Evolutionary conservation across 2,797 vertebrate species (phyloP), one percentile per base, ranked within the genome.

Genomic region (Tinamus major): DNA sequence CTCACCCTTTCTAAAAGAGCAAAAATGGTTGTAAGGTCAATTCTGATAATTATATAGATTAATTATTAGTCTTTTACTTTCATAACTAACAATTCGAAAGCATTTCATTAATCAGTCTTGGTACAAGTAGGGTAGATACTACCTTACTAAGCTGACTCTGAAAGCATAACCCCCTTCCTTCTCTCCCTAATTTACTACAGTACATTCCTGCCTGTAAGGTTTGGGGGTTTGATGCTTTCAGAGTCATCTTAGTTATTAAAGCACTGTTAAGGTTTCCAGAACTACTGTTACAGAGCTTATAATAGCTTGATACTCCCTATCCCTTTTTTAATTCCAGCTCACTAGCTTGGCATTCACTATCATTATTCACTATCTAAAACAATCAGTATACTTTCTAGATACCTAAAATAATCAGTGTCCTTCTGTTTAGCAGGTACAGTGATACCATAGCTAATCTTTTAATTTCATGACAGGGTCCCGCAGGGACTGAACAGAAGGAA

Each of bases 21-120:
- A 44, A 41, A 86, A 78, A 33, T 46, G 48, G 12, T 53, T 88
- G 39, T 64, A 90, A 68, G 37, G 84, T 81, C 88, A 85, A 41
- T 72, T 92, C 85, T 89, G 63, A 64, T 85, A 86, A 90, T 94
- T 92, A 74, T 10, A 61, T 19, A 59, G 51, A 51, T 72, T 92
- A 74, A 93, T 90, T 95, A 42, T 78, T 79, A 83, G 39, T 46
- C 55, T 83, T 91, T 83, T 79, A 83, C 95, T 63, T 64, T 78
- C 72, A 83, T 49, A 90, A 89, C 87, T 81, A 91, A 44, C 79
- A 95, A 89, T 95, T 95, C 67, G 83, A 74, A 94, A 92, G 51
- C 55, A 75, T 92, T 94, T 85, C 92, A 87, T 88, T 88, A 72
- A 88, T 90, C 67, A 51, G 19, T 31, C 48, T 75, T 89, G 16